Evolutionary conservation across 2,888 invertebrate genomes (phyloP), one percentile per base, ranked within the genome.

Genomic region (Brachyopa scutellaris): DNA sequence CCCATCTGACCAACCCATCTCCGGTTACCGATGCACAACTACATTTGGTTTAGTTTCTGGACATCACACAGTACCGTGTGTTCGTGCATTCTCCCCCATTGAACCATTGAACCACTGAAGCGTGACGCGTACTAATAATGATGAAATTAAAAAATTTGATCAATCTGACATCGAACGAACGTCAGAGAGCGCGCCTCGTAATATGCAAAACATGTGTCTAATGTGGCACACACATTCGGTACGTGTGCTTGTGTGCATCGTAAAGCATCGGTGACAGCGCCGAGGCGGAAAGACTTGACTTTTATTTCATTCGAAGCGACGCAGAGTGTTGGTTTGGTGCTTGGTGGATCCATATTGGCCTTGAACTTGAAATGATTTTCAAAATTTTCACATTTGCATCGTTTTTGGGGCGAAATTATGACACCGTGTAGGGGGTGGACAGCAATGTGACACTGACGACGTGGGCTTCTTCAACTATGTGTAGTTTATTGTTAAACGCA

Each of bases 361-460:
- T 72, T 72, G 77, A 78, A 78, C 77, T 78, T 78, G 77, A 78
- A 78, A 62, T 49, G 7, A 49, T 55, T 61, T 45, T 42, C 7
- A 49, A 40, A 59, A 51, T 26, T 19, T 67, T 53, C 67, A 67
- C 67, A 15, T 11, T 17, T 19, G 49, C 64, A 31, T 4, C 21
- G 59, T 15, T 55, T 62, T 62, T 38, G 62, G 77, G 33, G 70
- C 47, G 70, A 72, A 78, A 72, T 40, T 21, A 42, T 42, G n/a
- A 11, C 55, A 40, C 53, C 57, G 23, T 67, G 59, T 38, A 59
- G 45, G 29, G 53, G 42, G n/a, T 23, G 36, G 55, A 17, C 33
- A 13, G 11, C 11, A 47, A 38, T 29, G 53, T 53, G 19, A 23
- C 36, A n/a, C n/a, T n/a, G n/a, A n/a, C n/a, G n/a, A n/a, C n/a